Conservation (phyloP, 2,888 invertebrate genomes). For the Salticus scenicus region DNA sequence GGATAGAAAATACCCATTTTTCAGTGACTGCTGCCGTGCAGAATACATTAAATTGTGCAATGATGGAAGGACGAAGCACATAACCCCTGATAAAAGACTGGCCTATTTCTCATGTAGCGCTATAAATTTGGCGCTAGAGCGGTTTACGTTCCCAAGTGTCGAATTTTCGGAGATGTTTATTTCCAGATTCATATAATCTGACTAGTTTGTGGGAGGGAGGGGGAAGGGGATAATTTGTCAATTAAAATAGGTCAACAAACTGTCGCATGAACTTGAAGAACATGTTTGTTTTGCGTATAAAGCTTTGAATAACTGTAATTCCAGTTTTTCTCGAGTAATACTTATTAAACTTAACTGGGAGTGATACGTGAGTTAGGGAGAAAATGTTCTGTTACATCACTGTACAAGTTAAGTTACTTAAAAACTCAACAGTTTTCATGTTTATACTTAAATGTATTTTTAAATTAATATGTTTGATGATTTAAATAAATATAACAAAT, state of each 20-base stretch:
- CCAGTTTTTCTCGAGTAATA: too few species aligned
- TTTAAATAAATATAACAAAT: too few species aligned
- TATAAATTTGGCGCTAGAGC: conserved; percentile 9
- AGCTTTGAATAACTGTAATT: too few species aligned
- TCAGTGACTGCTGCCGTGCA: not conserved
- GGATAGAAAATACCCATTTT: too few species aligned
- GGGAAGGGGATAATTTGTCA: not conserved
- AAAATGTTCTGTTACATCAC: too few species aligned
- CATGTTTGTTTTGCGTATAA: too few species aligned
- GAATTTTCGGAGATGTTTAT: not conserved
- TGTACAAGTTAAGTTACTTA: too few species aligned
- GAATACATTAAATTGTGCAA: not conserved
- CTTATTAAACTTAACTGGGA: too few species aligned
- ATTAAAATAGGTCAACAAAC: conserved; percentile 38
- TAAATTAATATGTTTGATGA: too few species aligned
- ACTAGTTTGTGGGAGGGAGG: not conserved
- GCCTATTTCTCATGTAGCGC: conserved; percentile 5
- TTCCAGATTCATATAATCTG: conserved; percentile 4
- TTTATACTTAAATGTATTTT: too few species aligned
- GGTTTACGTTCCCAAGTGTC: not conserved
- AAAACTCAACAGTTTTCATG: too few species aligned
- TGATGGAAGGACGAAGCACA: not conserved
- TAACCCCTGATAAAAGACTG: not conserved
- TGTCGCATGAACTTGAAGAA: not conserved
- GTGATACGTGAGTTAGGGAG: too few species aligned